Percentiles rank a stretch among this genome's conserved stretches.
Conservation (phyloP, 2,797 vertebrate species). For the Antrozous pallidus region DNA sequence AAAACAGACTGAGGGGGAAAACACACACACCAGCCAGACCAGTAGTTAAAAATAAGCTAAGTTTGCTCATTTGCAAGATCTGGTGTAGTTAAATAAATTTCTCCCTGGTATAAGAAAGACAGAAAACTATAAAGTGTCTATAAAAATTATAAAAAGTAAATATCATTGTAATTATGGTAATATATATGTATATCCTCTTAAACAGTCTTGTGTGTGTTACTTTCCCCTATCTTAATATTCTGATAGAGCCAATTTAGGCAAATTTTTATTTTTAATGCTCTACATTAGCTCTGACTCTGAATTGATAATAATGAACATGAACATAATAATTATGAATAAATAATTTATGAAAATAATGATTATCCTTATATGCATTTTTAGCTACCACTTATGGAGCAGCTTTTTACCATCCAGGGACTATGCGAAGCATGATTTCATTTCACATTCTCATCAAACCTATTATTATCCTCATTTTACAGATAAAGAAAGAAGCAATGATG, state of each 20-base stretch:
- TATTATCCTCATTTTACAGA: slow-evolving; percentile 24
- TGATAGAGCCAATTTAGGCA: slow-evolving; percentile 25
- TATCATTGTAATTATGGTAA: background rate
- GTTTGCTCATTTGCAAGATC: background rate
- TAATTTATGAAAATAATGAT: slow-evolving; percentile 46
- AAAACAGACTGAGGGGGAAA: background rate
- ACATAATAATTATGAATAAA: slow-evolving; percentile 39
- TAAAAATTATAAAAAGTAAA: background rate
- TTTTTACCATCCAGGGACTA: background rate
- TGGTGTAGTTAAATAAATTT: background rate
- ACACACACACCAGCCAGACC: background rate
- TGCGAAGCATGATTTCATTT: background rate
- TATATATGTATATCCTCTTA: background rate
- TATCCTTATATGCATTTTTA: background rate
- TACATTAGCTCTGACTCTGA: background rate
- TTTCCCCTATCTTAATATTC: background rate
- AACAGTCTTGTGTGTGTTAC: background rate
- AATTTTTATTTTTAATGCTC: slow-evolving; percentile 33
- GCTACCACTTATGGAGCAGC: background rate
- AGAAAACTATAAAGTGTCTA: background rate
- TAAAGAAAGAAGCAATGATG: slow-evolving; percentile 16
- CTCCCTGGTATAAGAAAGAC: background rate
- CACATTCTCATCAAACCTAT: background rate
- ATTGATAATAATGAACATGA: slow-evolving; percentile 42
- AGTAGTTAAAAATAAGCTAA: background rate